Conservation (phyloP, 2,797 vertebrate genomes). For the Botia kubotai region DNA sequence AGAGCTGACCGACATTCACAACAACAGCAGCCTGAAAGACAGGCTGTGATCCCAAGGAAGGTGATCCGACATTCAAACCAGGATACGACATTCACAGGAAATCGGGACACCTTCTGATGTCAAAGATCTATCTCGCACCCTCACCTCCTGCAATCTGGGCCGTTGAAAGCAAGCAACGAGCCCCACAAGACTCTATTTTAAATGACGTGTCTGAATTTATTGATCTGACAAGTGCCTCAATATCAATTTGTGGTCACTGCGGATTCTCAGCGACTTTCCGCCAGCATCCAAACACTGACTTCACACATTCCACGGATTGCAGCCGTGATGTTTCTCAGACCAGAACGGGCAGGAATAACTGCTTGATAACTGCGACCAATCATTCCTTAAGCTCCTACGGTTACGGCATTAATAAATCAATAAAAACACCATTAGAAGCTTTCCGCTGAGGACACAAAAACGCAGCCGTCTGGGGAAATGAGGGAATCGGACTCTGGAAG, state of each 20-base stretch:
- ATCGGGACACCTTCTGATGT: slow-evolving; percentile 1
- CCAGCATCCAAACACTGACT: slow-evolving; percentile 55
- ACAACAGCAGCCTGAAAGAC: background rate
- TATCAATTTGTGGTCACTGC: slow-evolving; percentile 41
- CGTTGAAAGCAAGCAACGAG: slow-evolving; percentile 37
- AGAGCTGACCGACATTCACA: background rate
- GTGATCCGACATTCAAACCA: background rate
- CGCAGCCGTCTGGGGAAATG: slow-evolving; percentile 18
- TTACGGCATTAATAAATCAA: slow-evolving; percentile 59
- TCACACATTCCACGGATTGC: slow-evolving; percentile 56
- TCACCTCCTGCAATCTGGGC: background rate
- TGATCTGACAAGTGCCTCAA: slow-evolving; percentile 47
- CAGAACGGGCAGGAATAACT: slow-evolving; percentile 38
- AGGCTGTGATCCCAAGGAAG: background rate
- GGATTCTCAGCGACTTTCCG: slow-evolving; percentile 5
- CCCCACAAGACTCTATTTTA: slow-evolving; percentile 21
- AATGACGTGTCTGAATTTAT: slow-evolving; percentile 51
- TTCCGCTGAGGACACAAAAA: slow-evolving; percentile 16
- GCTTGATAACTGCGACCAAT: slow-evolving; percentile 40
- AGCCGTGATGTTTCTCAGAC: slow-evolving; percentile 53
- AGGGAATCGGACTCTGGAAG: slow-evolving; percentile 28
- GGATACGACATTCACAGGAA: slow-evolving; percentile 6
- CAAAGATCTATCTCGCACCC: background rate
- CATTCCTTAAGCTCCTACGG: slow-evolving; percentile 34
- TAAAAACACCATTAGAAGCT: slow-evolving; percentile 33